phyloP scores from a whole-genome alignment of 2,888 invertebrate genomes.

The Troides aeacus region DNA sequence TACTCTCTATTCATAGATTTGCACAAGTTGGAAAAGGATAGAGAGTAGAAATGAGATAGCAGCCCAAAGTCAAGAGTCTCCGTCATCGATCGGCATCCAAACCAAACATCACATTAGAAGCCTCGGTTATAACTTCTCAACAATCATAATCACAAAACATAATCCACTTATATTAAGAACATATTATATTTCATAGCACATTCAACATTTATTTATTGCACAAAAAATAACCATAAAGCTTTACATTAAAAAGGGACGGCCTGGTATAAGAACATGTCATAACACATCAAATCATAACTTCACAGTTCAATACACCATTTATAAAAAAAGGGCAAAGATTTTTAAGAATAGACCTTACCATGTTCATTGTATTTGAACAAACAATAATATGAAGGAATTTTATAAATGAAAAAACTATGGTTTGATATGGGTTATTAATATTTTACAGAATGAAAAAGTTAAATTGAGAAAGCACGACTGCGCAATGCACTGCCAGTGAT shows the following conservation, averaged over 20 bases:
- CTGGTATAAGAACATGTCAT: slow-evolving; percentile 71
- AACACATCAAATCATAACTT: slow-evolving; percentile 79
- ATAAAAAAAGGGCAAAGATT: slow-evolving; percentile 57
- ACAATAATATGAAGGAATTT: slow-evolving; percentile 60
- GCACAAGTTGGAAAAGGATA: slow-evolving; percentile 61
- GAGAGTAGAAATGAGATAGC: slow-evolving; percentile 60
- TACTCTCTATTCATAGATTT: slow-evolving; percentile 53
- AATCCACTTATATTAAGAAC: slow-evolving; percentile 11
- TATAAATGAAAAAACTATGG: slow-evolving; percentile 58
- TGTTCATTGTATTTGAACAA: slow-evolving; percentile 71
- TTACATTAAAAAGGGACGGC: slow-evolving; percentile 44
- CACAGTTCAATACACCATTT: slow-evolving; percentile 65
- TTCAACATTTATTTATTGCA: slow-evolving; percentile 39
- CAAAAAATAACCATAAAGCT: slow-evolving; percentile 33
- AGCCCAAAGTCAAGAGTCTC: slow-evolving; percentile 73
- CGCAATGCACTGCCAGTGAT: slow-evolving; percentile 55
- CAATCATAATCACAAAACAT: slow-evolving; percentile 9
- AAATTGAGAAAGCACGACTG: slow-evolving; percentile 59
- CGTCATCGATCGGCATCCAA: slow-evolving; percentile 68
- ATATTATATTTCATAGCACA: slow-evolving; percentile 56
- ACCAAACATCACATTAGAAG: slow-evolving; percentile 34
- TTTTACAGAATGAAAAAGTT: slow-evolving; percentile 46
- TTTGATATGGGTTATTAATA: slow-evolving; percentile 53
- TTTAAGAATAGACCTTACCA: slow-evolving; percentile 69
- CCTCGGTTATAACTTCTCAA: slow-evolving; percentile 7